These are phyloP conservation scores for Scleropages formosus DNA, from an alignment of 2,797 vertebrate species.

Conservation along the genomic window DNA sequence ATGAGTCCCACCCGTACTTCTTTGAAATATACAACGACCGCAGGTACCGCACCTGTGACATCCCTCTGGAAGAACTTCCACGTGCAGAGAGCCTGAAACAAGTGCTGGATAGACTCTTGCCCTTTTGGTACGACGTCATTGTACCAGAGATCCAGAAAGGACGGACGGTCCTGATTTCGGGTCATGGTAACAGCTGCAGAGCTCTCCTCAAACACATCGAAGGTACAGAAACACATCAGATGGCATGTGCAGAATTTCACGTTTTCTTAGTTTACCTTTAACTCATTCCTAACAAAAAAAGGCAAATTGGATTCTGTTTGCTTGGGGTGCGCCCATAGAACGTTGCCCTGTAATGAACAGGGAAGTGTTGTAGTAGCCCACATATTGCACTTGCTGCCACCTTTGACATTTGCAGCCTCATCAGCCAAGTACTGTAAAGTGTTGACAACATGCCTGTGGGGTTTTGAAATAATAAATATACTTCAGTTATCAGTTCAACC, in stretches of 20 bases:
- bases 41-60: conserved; percentile 81
- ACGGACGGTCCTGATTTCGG: conserved; percentile 86
- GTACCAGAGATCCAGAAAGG: conserved; percentile 83
- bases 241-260: background rate
- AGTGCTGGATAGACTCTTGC: conserved; percentile 88
- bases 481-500: too few relatives aligned
- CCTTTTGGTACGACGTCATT: conserved; percentile 89
- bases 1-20: conserved; percentile 87
- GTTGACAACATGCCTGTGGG: too few relatives aligned
- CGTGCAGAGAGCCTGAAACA: conserved; percentile 90
- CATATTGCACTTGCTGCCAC: too few relatives aligned
- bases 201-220: conserved; percentile 93
- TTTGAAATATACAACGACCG: conserved; percentile 87
- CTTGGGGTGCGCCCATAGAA: too few relatives aligned
- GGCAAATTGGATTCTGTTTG: too few relatives aligned
- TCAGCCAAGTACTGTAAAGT: too few relatives aligned
- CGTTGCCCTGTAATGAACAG: too few relatives aligned
- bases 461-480: too few relatives aligned
- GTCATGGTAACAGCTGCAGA: conserved; percentile 95
- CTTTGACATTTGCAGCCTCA: too few relatives aligned
- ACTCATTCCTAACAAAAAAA: too few relatives aligned
- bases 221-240: conserved; percentile 69
- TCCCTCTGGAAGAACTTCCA: conserved; percentile 78
- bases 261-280: too few relatives aligned
- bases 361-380: too few relatives aligned